Conservation (phyloP, 2,113 vertebrate genomes). For the Hippoglossus stenolepis region DNA sequence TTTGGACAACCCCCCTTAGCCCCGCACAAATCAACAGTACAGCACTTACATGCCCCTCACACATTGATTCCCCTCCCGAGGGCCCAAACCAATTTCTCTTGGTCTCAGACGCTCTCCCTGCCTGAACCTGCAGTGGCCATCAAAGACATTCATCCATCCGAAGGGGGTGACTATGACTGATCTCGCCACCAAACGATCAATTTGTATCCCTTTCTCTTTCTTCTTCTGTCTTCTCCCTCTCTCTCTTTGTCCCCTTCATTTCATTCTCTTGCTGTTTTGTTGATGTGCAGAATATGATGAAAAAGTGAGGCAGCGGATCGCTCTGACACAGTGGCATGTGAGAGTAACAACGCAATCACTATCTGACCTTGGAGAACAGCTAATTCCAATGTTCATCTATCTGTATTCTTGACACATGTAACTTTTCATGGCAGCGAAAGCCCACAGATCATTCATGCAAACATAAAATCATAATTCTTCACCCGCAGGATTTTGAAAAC, state of each 20-base stretch:
- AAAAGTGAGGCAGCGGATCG: constrained; percentile 92
- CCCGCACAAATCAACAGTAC: constrained; percentile 71
- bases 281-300: constrained; percentile 99
- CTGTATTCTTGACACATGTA: constrained; percentile 89
- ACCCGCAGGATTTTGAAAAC: constrained; percentile 16
- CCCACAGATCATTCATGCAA: constrained; percentile 54
- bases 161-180: constrained; percentile 99
- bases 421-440: constrained; percentile 74
- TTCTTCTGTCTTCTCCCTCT: constrained; percentile 47
- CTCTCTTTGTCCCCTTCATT: constrained; percentile 46
- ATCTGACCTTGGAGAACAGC: constrained; percentile 98
- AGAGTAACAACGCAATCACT: constrained; percentile 97
- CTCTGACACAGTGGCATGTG: constrained; percentile 92
- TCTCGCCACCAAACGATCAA: constrained; percentile 98
- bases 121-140: constrained; percentile 97
- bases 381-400: constrained; percentile 98
- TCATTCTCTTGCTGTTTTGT: constrained; percentile 77
- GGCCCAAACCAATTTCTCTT: constrained; percentile 99
- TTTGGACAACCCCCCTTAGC: constrained; percentile 57
- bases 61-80: constrained; percentile 95
- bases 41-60: constrained; percentile 86
- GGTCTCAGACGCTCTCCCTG: constrained; percentile 92
- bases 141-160: constrained; percentile 99
- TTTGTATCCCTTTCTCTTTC: constrained; percentile 92
- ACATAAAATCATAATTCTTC: constrained; percentile 50